Evolutionary conservation across 2,797 vertebrate species (phyloP), one percentile per base, ranked within the genome.

Genomic region (Echiichthys vipera): DNA sequence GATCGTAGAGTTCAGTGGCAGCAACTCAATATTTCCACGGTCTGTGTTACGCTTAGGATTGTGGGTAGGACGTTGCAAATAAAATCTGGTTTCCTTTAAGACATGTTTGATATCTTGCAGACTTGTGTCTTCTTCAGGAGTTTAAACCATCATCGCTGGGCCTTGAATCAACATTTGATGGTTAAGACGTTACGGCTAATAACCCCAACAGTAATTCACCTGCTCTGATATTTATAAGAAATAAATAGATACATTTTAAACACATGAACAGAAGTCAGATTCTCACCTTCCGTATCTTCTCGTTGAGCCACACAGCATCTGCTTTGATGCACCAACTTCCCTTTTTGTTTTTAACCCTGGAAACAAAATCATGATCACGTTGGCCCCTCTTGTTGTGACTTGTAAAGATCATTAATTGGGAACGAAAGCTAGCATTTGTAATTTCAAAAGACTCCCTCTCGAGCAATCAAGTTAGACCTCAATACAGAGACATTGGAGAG

Each of bases 221-320:
- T 5, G 7, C n/a, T 37, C 58, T 37, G 45, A 0, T 29, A 20
- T 43, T 34, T 9, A 49, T n/a, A n/a, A n/a, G n/a, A n/a, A n/a
- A n/a, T n/a, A n/a, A n/a, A n/a, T n/a, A n/a, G n/a, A n/a, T n/a
- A n/a, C n/a, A n/a, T n/a, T n/a, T n/a, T n/a, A n/a, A n/a, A n/a
- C n/a, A n/a, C n/a, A n/a, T n/a, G n/a, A n/a, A n/a, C n/a, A n/a
- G n/a, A n/a, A n/a, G 14, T 15, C 0, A 0, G 17, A 53, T 18
- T 42, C 79, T 71, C 11, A 91, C 90, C 65, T 9, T 54, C 1
- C 10, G 0, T 8, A 80, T 61, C 71, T 7, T 0, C 0, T 14
- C 2, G 20, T 0, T 17, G n/a, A 91, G 71, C 86, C 84, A 84
- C 10, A 0, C 0, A 6, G 66, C 5, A 1, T 9, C 1, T 10